phyloP scores from a whole-genome alignment of 2,888 invertebrate species.

The Leptopilina syphax region DNA sequence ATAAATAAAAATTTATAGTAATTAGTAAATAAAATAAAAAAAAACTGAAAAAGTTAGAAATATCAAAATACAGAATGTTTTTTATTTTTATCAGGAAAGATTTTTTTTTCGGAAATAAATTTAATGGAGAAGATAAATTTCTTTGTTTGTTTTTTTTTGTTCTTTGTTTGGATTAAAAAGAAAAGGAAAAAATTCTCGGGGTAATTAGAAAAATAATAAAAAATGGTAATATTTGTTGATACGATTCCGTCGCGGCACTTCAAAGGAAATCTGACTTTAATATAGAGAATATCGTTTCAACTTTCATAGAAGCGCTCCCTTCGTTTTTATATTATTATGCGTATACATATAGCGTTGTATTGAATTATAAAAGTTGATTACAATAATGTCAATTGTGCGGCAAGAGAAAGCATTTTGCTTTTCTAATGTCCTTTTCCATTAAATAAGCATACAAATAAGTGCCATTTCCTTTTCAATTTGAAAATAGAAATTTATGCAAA shows the following conservation, averaged over 20 bases:
- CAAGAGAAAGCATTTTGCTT: slow-evolving; percentile 3
- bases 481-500: too few species aligned
- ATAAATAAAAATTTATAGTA: too few species aligned
- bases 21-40: too few species aligned
- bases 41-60: too few species aligned
- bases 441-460: neutral
- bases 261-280: slow-evolving; percentile 33
- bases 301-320: slow-evolving; percentile 35
- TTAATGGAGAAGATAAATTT: neutral
- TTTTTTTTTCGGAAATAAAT: neutral
- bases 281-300: slow-evolving; percentile 25
- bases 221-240: slow-evolving; percentile 38
- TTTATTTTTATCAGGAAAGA: too few species aligned
- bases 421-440: slow-evolving; percentile 5
- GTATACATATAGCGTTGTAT: neutral
- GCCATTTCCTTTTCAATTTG: neutral
- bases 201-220: slow-evolving; percentile 37
- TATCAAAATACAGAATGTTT: too few species aligned
- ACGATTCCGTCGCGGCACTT: slow-evolving; percentile 38
- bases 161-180: too few species aligned
- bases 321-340: neutral
- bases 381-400: neutral
- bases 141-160: neutral
- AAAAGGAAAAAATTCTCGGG: neutral
- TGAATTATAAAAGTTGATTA: slow-evolving; percentile 10